These are phyloP conservation scores for Oreocharis arfaki DNA, from an alignment of 2,113 vertebrate species.

Conservation along the genomic window DNA sequence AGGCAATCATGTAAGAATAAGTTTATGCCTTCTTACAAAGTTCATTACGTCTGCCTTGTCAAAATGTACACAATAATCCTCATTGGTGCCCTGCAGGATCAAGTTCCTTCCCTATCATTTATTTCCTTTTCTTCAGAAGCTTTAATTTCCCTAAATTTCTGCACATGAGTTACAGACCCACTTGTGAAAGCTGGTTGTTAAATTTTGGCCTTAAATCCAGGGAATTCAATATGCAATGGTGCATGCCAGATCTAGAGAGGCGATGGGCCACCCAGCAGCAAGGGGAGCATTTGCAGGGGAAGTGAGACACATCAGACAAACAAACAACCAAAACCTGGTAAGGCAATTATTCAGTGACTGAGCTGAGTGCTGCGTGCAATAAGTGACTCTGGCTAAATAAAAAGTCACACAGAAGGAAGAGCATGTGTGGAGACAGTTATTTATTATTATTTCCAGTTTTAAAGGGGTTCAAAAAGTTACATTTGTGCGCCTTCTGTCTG, in stretches of 20 bases:
- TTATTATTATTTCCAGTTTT: not conserved
- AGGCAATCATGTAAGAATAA: not conserved
- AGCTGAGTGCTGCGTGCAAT: not conserved
- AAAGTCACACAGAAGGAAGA: not conserved
- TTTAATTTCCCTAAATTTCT: not conserved
- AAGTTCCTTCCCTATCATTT: not conserved
- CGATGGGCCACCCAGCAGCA: not conserved
- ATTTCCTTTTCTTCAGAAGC: not conserved
- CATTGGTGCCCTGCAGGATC: not conserved
- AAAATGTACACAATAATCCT: not conserved
- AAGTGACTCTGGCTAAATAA: not conserved
- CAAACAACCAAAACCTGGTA: not conserved
- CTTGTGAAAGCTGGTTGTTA: not conserved
- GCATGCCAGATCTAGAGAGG: not conserved
- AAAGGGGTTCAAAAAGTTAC: not conserved
- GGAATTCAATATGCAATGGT: not conserved
- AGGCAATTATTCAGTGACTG: not conserved
- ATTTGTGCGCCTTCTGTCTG: not conserved
- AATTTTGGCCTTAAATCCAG: not conserved
- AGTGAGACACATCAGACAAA: not conserved
- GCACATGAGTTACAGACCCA: not conserved
- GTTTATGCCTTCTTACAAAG: not conserved
- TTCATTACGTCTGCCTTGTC: not conserved
- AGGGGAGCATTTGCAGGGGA: not conserved
- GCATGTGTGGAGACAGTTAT: not conserved